Base-by-base conservation (phyloP, 2,888 invertebrate genomes). In the Alitta virens region DNA sequence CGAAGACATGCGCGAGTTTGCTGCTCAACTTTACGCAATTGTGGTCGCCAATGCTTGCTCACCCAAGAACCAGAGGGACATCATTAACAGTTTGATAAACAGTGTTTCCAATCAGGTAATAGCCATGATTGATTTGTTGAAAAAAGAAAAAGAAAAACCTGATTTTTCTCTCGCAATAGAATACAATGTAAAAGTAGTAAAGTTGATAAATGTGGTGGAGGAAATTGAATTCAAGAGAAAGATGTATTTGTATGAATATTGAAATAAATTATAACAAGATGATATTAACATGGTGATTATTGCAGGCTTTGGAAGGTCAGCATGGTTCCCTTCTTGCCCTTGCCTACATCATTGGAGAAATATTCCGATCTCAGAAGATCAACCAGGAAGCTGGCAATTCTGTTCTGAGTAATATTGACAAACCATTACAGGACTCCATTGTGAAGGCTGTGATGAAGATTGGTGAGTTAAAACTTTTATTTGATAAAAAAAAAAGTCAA, bases 301-400 rank as follows among this genome's bases (percentile, higher is more conserved):
- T 33, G 1, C 46, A 88, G 83, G 86, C 84, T 63, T 78, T 91
- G 63, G 91, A 91, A 78, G 82, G 86, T 2, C 91, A 91, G 74
- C 91, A 92, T 72, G 94, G 94, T 0, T 88, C 89, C 63, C 78
- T 92, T 61, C 78, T 90, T 54, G 89, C 89, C 9, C 83, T 91
- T 53, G 88, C 90, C 9, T 87, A 88, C 78, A 85, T 78, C 60
- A 73, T 78, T 62, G 78, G 77, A 53, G 68, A 68, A 21, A 64
- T 74, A 46, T 51, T 74, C 51, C 18, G 58, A 23, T 49, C 25
- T 9, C 43, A 53, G 21, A 49, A 49, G n/a, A 33, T 33, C 12
- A 7, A 18, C n/a, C 21, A 46, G n/a, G 18, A 56, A 7, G 64
- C 50, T 23, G 61, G 57, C 18, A 40, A 61, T 1, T 26, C 43